Evolutionary conservation across 2,797 vertebrate genomes (phyloP).

Genomic region (Podargus strigoides): DNA sequence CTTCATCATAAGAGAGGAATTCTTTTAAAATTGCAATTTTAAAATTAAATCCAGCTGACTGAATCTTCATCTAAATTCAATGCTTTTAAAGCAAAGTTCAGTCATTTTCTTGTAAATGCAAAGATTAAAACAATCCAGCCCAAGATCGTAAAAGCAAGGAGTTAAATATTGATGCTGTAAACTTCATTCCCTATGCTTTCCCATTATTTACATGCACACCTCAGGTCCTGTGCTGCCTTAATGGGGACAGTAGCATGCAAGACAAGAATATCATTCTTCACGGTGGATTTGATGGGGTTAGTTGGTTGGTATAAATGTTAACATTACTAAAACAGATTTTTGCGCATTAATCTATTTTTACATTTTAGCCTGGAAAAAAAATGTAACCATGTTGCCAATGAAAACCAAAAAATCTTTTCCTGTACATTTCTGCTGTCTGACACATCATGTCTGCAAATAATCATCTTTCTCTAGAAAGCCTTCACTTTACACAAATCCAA

Average conservation of each 20-base stretch:
- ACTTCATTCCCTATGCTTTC: background rate
- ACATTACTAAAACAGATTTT: background rate
- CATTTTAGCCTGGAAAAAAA: conserved; percentile 19
- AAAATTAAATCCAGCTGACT: background rate
- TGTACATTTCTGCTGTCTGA: conserved; percentile 64
- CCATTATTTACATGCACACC: background rate
- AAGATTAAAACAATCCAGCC: background rate
- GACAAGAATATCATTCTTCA: background rate
- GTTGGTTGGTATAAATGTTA: background rate
- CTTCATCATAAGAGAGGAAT: background rate
- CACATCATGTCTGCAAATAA: conserved; percentile 42
- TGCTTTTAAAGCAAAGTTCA: background rate
- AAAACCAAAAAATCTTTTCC: conserved; percentile 43
- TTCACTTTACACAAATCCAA: background rate
- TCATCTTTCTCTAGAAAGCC: conserved; percentile 3
- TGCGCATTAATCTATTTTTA: conserved; percentile 52
- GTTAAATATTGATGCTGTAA: background rate
- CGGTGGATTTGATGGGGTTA: background rate
- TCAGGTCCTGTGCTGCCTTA: background rate
- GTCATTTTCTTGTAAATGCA: background rate
- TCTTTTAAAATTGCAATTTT: background rate
- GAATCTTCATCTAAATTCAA: background rate
- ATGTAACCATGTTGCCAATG: conserved; percentile 26
- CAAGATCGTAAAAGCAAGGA: background rate
- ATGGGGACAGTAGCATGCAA: background rate